Evolutionary conservation across 2,888 invertebrate species (phyloP).

Genomic region (Tanypteryx hageni): DNA sequence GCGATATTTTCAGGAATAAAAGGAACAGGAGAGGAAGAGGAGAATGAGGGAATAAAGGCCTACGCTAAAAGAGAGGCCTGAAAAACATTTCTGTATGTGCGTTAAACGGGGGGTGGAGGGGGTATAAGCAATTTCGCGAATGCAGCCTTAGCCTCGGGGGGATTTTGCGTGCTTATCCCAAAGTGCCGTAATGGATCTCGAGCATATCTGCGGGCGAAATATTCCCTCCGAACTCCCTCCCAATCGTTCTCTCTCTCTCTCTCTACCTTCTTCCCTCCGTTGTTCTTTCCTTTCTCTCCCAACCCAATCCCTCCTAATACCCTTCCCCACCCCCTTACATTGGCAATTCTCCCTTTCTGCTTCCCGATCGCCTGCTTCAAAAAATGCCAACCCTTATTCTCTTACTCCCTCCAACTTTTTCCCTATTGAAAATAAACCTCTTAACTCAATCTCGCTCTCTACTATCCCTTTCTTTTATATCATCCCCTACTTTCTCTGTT

Average conservation of each 20-base stretch:
- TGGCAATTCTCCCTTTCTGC: no score
- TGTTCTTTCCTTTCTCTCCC: background rate
- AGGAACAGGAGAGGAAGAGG: background rate
- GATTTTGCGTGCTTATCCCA: background rate
- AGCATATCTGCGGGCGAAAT: background rate
- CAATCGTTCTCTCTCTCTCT: background rate
- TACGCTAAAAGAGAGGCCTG: no score
- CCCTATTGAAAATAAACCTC: no score
- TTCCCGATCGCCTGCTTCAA: no score
- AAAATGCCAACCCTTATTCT: no score
- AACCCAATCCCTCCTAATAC: background rate
- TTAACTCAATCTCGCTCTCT: background rate
- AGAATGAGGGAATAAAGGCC: background rate
- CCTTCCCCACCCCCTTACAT: no score
- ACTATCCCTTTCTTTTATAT: background rate
- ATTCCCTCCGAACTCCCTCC: background rate
- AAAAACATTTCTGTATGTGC: background rate
- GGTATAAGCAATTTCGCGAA: background rate
- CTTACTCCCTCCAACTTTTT: no score
- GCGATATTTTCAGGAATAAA: constrained; percentile 5
- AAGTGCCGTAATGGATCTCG: background rate
- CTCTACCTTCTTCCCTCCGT: background rate
- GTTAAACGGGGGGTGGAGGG: background rate
- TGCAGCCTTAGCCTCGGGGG: background rate
- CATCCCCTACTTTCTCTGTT: no score